Base-by-base conservation (phyloP, 2,113 vertebrate species). In the Eretmochelys imbricata region DNA sequence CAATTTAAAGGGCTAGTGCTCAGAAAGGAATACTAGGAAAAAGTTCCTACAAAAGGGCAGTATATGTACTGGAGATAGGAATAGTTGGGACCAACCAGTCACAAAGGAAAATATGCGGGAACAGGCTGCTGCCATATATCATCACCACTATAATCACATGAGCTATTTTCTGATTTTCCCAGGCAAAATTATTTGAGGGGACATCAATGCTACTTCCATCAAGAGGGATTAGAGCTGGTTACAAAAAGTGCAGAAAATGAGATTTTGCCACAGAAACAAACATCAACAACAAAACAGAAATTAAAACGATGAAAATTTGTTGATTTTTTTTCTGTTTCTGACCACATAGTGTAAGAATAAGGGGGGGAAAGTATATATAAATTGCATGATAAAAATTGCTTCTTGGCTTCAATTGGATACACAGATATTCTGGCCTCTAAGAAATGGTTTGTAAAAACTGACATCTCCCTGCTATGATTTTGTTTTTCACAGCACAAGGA, bases 291-390 rank as follows among this genome's bases (percentile, higher is more conserved):
- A 76, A 76, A 46, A 46, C 5, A 76, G 24, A 75, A 42, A 76
- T 76, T 25, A 48, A 48, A 46, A 76, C 27, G 27, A 76, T 46
- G 5, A 38, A 80, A 84, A 69, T 10, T 8, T 72, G 2, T 1
- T 51, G 31, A 27, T 75, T 72, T 13, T 13, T 80, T 90, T 76
- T 25, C 19, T 75, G 1, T 87, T 88, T 79, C 22, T 19, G 12
- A 0, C 5, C 48, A n/a, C 4, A 10, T 57, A 17, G 6, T 6
- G 1, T 80, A 84, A 76, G 2, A 42, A 17, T 4, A 42, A 48
- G 24, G 13, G 3, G 13, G 3, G 1, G 7, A 20, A 29, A 11
- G 11, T 19, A 85, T 85, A 83, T 27, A 38, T 2, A 10, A 84
- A 72, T 8, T 38, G 20, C 35, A 48, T 24, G 42, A 46, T 11